A percentile compares a stretch with the other conserved stretches of the same genome.
Conservation (phyloP, 2,797 vertebrate genomes). For the Poecilia wingei region DNA sequence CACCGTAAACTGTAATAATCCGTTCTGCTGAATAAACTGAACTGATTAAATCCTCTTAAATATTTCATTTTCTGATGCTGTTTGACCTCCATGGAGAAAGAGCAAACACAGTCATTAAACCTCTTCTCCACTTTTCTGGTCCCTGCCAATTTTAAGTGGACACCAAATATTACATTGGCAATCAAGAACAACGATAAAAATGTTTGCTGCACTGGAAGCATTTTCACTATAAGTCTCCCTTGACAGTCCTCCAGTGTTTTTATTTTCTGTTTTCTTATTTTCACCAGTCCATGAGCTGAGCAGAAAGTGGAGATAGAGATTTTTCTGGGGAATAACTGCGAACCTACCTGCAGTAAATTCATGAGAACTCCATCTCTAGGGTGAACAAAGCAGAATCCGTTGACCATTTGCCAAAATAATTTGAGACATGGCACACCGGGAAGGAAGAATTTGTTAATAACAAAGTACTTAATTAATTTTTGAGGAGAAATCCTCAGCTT, state of each 20-base stretch:
- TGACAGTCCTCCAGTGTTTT: slow-evolving; percentile 40
- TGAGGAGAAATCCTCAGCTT: slow-evolving; percentile 27
- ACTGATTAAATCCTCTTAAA: slow-evolving; percentile 54
- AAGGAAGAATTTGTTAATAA: slow-evolving; percentile 61
- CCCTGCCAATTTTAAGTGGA: slow-evolving; percentile 21
- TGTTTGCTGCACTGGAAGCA: slow-evolving; percentile 31
- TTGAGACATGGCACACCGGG: slow-evolving; percentile 45
- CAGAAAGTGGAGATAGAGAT: slow-evolving; percentile 45
- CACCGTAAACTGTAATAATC: slow-evolving; percentile 52
- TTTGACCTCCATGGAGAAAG: slow-evolving; percentile 37
- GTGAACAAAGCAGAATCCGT: slow-evolving; percentile 60
- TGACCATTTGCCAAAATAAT: slow-evolving; percentile 56
- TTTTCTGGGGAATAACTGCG: slow-evolving; percentile 64
- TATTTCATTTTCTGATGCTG: slow-evolving; percentile 49
- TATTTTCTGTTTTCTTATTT: slow-evolving; percentile 41
- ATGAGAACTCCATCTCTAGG: slow-evolving; percentile 50
- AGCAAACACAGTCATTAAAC: slow-evolving; percentile 38
- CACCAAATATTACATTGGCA: slow-evolving; percentile 40
- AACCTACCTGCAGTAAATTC: slow-evolving; percentile 57
- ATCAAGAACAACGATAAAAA: slow-evolving; percentile 54
- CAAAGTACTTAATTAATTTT: slow-evolving; percentile 52
- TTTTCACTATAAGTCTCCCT: slow-evolving; percentile 39
- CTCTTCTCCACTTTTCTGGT: slow-evolving; percentile 25
- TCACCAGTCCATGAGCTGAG: slow-evolving; percentile 42
- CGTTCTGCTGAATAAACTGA: slow-evolving; percentile 41